Percentiles rank a stretch among this genome's conserved stretches.
phyloP scores from a whole-genome alignment of 2,113 vertebrate genomes.

The Xenopus laevis region DNA sequence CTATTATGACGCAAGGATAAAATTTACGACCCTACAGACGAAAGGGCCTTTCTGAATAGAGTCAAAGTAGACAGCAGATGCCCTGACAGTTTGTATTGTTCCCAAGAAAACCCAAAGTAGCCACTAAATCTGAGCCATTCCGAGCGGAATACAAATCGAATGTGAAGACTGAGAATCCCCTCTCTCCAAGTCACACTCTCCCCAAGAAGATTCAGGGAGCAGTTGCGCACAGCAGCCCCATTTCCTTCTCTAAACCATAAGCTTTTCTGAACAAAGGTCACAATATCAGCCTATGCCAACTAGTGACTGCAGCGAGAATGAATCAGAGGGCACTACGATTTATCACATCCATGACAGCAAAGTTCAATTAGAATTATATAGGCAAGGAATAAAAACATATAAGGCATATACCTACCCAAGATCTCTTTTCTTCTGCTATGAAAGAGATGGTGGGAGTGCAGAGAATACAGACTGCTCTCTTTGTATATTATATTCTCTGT shows the following conservation, averaged over 20 bases:
- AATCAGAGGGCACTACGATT: constrained; percentile 82
- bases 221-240: constrained; percentile 47
- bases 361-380: constrained; percentile 80
- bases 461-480: constrained; percentile 78
- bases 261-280: constrained; percentile 71
- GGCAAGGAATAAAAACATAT: constrained; percentile 70
- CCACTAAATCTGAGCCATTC: constrained; percentile 58
- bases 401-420: constrained; percentile 90
- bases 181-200: constrained; percentile 46
- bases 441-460: constrained; percentile 66
- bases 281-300: constrained; percentile 70
- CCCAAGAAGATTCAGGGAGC: constrained; percentile 39
- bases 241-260: constrained; percentile 60
- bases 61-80: constrained; percentile 65
- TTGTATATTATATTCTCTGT: constrained; percentile 97
- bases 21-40: constrained; percentile 67
- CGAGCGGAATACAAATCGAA: constrained; percentile 52
- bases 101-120: constrained; percentile 60
- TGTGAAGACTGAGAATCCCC: constrained; percentile 46
- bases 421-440: constrained; percentile 79
- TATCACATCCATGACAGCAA: constrained; percentile 91
- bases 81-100: constrained; percentile 69
- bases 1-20: constrained; percentile 63
- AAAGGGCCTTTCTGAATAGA: constrained; percentile 58
- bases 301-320: constrained; percentile 72